Base-by-base conservation (phyloP, 2,888 invertebrate species). In the Epistrophella euchroma region DNA sequence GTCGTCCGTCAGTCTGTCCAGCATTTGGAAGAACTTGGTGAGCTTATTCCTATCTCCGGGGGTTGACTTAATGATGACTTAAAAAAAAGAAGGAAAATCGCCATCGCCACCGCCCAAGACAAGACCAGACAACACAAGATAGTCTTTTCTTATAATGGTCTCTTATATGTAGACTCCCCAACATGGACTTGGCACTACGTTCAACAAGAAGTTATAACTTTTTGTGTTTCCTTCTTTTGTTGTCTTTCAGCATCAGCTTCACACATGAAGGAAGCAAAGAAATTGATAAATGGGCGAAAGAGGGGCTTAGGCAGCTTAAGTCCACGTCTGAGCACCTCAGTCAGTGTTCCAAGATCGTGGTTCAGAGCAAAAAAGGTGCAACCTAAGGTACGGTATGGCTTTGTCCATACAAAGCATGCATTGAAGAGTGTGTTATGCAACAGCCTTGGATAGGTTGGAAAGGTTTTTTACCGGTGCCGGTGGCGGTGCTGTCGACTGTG, bases 71-170 rank as follows among this genome's bases (percentile, higher is more conserved):
- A 71, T 81, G 71, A 76, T 81, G 71, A 66, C 35, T 71, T 52
- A 43, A 35, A 32, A 40, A 40, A 56, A 70, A 76, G 22, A 56
- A 72, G 13, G 43, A 64, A 58, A 47, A 62, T 52, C 45, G 77
- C 78, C 83, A 62, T 52, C 45, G 77, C 78, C 83, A 78, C 74
- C 78, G 78, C 79, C 83, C 79, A 83, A 74, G 55, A 64, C 73
- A 62, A 25, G 25, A 66, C 60, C 15, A 40, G 15, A 58, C 60
- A 64, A 45, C 17, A 19, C 43, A 66, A 66, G 32, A 66, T 17
- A 66, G 32, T 47, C 32, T 47, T 66, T 73, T 73, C 28, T 60
- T 52, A 68, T 60, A 82, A 72, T 72, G 58, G 64, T 66, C 76
- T 50, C 71, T 71, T 56, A 50, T 76, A 71, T 64, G 55, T 45